These are phyloP conservation scores for Ceyx cyanopectus DNA, from an alignment of 2,113 vertebrate species.

Conservation along the genomic window DNA sequence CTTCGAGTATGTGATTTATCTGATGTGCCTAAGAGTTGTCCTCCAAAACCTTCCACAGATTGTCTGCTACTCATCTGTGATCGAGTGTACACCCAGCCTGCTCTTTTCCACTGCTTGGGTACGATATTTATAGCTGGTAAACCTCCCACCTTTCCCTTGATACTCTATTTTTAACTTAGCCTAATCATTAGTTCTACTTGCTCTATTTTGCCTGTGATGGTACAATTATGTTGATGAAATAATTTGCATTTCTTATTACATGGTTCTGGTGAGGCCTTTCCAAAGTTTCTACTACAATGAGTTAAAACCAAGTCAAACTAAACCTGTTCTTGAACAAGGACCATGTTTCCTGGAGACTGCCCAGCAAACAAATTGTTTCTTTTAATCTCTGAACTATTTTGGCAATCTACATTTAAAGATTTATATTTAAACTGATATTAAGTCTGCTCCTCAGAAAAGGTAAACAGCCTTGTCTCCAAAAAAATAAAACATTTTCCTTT, in stretches of 20 bases:
- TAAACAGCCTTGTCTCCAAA: conserved; percentile 2
- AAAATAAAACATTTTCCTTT: conserved; percentile 26
- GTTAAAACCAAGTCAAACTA: conserved; percentile 4
- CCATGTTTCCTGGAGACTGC: not conserved
- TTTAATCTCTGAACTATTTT: not conserved
- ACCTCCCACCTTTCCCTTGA: not conserved
- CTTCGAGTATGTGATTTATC: not conserved
- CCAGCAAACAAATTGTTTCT: not conserved
- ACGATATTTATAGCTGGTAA: not conserved
- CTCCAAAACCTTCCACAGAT: not conserved
- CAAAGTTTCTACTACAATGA: not conserved
- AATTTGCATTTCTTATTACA: not conserved
- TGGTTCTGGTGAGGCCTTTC: not conserved
- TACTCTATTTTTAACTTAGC: not conserved
- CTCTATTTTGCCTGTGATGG: not conserved
- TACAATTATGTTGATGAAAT: not conserved
- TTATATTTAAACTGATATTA: not conserved
- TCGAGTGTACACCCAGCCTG: not conserved
- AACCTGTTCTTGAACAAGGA: not conserved
- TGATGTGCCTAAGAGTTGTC: not conserved
- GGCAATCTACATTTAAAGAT: not conserved
- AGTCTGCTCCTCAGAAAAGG: not conserved
- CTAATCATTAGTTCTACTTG: not conserved
- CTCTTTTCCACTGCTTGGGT: not conserved
- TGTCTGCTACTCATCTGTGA: fast-evolving